Evolutionary conservation across 1,140 invertebrate species (phyloP), one percentile per base, ranked within the genome.

Genomic region (Mylabris phalerata): DNA sequence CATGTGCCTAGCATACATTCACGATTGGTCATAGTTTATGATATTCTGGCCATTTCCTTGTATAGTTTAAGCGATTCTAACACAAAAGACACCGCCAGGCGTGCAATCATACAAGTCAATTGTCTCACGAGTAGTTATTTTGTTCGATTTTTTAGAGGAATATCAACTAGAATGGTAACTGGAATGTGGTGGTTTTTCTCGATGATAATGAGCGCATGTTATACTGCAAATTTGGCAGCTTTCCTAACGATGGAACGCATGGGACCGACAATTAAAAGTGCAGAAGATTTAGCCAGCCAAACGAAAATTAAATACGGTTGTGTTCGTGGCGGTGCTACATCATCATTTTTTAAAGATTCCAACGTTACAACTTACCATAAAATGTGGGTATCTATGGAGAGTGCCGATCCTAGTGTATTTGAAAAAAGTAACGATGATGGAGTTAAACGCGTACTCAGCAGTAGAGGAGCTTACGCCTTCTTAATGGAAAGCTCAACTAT

Each of bases 151-250:
- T 19, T 42, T 54, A 86, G 86, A 67, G 84, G 86, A 5, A 79
- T 87, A 3, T 85, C 85, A 1, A 88, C 90, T 3, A 77, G 92
- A 9, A 84, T 90, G 75, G 82, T 90, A 0, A 84, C 87, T 6
- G 88, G 86, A 0, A 91, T 89, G 79, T 98, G 94, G 93, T 97
- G 92, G 92, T 95, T 97, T 70, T 98, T 97, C 71, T 90, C 91
- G 0, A 78, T 98, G n/a, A 98, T 98, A 65, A 93, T 98, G 77
- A 90, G 93, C 6, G 92, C 93, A 2, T 95, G 92, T 1, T 98
- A 98, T 71, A 98, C 95, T 0, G 95, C 95, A 7, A 96, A 97
- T 75, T 78, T 98, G 59, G 93, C 95, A 2, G 95, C 95, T 5
- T 98, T 95, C 64, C 77, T 98, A 32, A 97, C 95, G 0, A 87